phyloP scores from a whole-genome alignment of 2,797 vertebrate genomes.

The Hephaestus fuliginosus region DNA sequence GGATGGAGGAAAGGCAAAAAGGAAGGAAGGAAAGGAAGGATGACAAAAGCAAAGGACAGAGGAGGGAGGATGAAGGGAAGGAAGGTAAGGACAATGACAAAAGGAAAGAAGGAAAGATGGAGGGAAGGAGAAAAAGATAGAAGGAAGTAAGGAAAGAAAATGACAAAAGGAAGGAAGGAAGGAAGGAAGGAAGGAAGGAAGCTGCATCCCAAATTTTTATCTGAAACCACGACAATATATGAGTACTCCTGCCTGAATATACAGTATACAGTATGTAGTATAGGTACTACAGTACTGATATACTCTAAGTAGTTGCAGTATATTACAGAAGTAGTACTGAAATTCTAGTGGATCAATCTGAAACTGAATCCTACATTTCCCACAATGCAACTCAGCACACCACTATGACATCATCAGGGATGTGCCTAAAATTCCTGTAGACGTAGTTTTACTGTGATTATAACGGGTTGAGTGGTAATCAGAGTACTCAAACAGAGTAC shows the following conservation, averaged over 20 bases:
- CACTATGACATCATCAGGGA: too few species aligned
- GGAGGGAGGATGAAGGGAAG: not conserved
- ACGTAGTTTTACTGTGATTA: too few species aligned
- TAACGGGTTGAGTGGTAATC: too few species aligned
- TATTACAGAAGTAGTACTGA: too few species aligned
- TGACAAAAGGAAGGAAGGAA: not conserved
- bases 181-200: not conserved
- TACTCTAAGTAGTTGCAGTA: not conserved
- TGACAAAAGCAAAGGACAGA: too few species aligned
- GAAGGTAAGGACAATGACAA: not conserved
- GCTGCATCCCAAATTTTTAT: not conserved
- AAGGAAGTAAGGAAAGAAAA: not conserved
- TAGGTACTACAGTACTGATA: not conserved
- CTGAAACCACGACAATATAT: not conserved
- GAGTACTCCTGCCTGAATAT: not conserved
- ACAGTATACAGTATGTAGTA: not conserved
- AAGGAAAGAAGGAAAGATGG: not conserved
- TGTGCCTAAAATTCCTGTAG: too few species aligned
- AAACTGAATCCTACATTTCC: too few species aligned
- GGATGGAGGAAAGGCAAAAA: not conserved
- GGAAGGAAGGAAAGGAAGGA: rapidly evolving
- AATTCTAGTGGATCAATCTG: too few species aligned
- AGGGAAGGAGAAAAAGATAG: not conserved
- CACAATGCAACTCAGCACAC: too few species aligned
- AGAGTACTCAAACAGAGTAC: too few species aligned